Evolutionary conservation across 2,797 vertebrate species (phyloP).

Genomic region (Poecilia picta): DNA sequence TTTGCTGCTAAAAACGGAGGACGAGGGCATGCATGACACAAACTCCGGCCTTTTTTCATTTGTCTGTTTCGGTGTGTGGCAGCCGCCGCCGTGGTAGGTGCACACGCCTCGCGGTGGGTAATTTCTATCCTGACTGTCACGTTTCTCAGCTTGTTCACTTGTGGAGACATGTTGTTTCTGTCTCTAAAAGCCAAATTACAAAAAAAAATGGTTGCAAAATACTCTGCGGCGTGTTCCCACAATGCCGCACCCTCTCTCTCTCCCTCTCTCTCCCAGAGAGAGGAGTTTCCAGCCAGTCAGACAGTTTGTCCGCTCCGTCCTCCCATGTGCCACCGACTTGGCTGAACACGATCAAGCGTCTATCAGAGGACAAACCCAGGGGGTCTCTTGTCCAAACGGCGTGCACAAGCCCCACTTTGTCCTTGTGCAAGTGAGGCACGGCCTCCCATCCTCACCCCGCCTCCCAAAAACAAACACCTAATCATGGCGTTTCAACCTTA

Average conservation of each 20-base stretch:
- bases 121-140: slow-evolving; percentile 49
- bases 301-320: slow-evolving; percentile 37
- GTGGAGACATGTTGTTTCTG: slow-evolving; percentile 49
- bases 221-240: slow-evolving; percentile 46
- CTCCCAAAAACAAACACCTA: slow-evolving; percentile 46
- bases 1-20: slow-evolving; percentile 60
- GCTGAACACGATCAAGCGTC: slow-evolving; percentile 47
- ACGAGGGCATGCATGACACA: slow-evolving; percentile 47
- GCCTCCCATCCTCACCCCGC: slow-evolving; percentile 15
- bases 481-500: slow-evolving; percentile 32
- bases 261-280: slow-evolving; percentile 17
- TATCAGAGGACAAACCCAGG: slow-evolving; percentile 48
- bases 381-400: slow-evolving; percentile 31
- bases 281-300: slow-evolving; percentile 49
- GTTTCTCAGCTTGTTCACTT: slow-evolving; percentile 39
- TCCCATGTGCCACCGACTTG: slow-evolving; percentile 53
- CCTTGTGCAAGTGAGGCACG: slow-evolving; percentile 30
- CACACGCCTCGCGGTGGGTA: slow-evolving; percentile 34
- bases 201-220: slow-evolving; percentile 55
- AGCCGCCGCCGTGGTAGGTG: slow-evolving; percentile 36
- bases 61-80: background rate
- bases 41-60: slow-evolving; percentile 22
- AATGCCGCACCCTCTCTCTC: slow-evolving; percentile 40
- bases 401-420: slow-evolving; percentile 49
- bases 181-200: slow-evolving; percentile 33